phyloP scores from a whole-genome alignment of 2,113 vertebrate species.

The Hippoglossus stenolepis region DNA sequence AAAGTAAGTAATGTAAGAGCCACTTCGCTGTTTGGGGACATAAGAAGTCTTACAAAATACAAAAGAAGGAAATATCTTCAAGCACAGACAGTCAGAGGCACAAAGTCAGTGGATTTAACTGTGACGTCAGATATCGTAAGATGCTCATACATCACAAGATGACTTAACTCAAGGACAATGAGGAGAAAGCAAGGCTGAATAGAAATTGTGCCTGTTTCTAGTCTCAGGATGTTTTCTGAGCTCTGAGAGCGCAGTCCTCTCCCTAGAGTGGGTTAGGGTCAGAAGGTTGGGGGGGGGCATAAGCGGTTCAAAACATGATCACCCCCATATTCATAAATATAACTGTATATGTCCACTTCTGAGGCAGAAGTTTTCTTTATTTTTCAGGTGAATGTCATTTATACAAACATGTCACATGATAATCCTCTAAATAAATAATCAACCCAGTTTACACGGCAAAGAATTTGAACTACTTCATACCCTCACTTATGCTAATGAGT shows the following conservation, averaged over 20 bases:
- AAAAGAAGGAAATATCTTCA: constrained; percentile 50
- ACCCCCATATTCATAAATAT: neutral
- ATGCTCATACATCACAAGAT: constrained; percentile 64
- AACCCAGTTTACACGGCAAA: neutral
- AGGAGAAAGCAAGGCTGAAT: constrained; percentile 36
- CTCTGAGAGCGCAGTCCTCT: neutral
- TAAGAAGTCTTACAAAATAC: constrained; percentile 11
- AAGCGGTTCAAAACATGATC: constrained; percentile 17
- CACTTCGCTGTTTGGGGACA: neutral
- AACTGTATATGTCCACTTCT: no score
- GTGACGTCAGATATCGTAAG: constrained; percentile 57
- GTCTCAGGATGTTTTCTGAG: constrained; percentile 37
- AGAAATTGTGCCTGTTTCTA: constrained; percentile 22
- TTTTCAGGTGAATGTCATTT: no score
- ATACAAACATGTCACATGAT: neutral
- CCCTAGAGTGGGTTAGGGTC: constrained; percentile 30
- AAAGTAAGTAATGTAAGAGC: neutral
- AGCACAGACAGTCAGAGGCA: constrained; percentile 34
- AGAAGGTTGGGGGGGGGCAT: neutral
- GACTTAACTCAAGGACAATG: constrained; percentile 65
- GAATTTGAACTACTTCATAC: neutral
- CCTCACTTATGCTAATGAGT: neutral
- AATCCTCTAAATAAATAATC: neutral
- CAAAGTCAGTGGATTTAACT: constrained; percentile 65
- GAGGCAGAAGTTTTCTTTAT: no score